A percentile compares a stretch with the other conserved stretches of the same genome.
Conservation (phyloP, 2,888 invertebrate species). For the Ophion slaviceki region DNA sequence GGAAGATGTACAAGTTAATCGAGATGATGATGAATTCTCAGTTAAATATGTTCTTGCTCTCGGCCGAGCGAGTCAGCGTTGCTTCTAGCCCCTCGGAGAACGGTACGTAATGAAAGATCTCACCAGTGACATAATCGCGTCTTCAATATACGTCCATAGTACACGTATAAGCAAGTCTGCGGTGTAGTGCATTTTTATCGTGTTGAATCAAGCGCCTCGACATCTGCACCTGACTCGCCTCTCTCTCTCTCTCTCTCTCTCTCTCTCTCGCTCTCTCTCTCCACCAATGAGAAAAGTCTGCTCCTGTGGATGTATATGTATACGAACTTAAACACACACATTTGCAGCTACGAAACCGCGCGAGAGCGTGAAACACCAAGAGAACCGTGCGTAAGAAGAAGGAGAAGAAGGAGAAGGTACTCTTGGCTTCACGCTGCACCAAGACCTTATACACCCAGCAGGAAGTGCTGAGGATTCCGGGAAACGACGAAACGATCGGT, state of each 20-base stretch:
- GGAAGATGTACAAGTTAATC: constrained; percentile 55
- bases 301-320: not conserved
- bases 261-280: constrained; percentile 12
- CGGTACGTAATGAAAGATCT: constrained; percentile 55
- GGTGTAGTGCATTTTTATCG: constrained; percentile 34
- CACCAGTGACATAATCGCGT: constrained; percentile 60
- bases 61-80: constrained; percentile 9
- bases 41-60: constrained; percentile 32
- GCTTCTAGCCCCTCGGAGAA: constrained; percentile 2
- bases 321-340: not conserved
- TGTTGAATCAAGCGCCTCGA: constrained; percentile 25
- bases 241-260: constrained; percentile 1
- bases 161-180: not conserved
- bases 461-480: constrained; percentile 68
- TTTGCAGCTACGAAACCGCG: not conserved
- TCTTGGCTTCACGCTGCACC: constrained; percentile 46
- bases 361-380: constrained; percentile 3
- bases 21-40: constrained; percentile 53
- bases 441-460: constrained; percentile 59
- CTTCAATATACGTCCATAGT: constrained; percentile 17
- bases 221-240: constrained; percentile 38
- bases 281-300: constrained; percentile 16
- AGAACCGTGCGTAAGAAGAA: constrained; percentile 22
- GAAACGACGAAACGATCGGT: constrained; percentile 68
- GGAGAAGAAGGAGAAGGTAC: constrained; percentile 24